Conservation (phyloP, 2,888 invertebrate species). For the Chymomyza procnemis region DNA sequence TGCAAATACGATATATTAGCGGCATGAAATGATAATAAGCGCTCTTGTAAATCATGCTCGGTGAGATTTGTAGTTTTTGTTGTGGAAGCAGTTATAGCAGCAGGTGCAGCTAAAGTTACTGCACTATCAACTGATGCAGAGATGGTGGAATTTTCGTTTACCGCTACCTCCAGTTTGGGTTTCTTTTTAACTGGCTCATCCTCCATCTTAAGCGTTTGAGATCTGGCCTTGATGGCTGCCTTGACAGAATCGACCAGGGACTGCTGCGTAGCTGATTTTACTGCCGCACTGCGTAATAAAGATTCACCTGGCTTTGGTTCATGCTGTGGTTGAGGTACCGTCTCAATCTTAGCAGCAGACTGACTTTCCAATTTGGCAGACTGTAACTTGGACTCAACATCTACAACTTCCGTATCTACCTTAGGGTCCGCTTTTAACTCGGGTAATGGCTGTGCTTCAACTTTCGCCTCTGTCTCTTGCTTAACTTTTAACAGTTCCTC, state of each 20-base stretch:
- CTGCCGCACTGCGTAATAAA: slow-evolving; percentile 40
- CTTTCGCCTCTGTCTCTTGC: slow-evolving; percentile 39
- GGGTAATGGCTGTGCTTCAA: slow-evolving; percentile 8
- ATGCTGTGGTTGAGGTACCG: not conserved
- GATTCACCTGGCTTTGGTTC: slow-evolving; percentile 60
- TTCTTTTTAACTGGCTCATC: slow-evolving; percentile 66
- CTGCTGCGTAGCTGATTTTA: slow-evolving; percentile 12
- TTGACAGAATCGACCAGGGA: slow-evolving; percentile 32
- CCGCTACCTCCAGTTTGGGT: slow-evolving; percentile 46
- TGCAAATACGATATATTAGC: slow-evolving; percentile 82
- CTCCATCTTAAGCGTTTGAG: slow-evolving; percentile 34
- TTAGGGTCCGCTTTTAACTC: slow-evolving; percentile 16
- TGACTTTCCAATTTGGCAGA: not conserved
- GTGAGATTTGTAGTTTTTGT: slow-evolving; percentile 54
- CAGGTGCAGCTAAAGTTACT: not conserved
- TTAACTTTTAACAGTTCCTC: slow-evolving; percentile 64
- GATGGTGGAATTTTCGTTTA: slow-evolving; percentile 2
- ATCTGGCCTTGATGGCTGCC: slow-evolving; percentile 32
- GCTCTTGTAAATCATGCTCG: slow-evolving; percentile 83
- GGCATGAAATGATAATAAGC: slow-evolving; percentile 82
- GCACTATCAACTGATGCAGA: slow-evolving; percentile 7
- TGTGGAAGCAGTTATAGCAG: slow-evolving; percentile 1
- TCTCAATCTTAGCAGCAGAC: slow-evolving; percentile 8
- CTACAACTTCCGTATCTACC: slow-evolving; percentile 17
- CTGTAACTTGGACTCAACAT: slow-evolving; percentile 34